Evolutionary conservation across 1,140 invertebrate genomes (phyloP).

Genomic region (Vanessa atalanta): DNA sequence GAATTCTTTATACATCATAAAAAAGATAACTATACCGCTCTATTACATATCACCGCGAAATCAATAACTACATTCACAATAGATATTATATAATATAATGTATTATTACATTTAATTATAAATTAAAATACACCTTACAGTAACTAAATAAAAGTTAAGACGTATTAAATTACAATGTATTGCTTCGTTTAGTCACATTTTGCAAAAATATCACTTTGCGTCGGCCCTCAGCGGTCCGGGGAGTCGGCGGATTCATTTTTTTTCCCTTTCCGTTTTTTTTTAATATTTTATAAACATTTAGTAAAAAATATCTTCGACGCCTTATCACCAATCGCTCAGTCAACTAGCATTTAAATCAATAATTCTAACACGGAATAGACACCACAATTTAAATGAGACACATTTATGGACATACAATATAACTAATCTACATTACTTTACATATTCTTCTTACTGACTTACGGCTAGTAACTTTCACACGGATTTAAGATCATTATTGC

Average conservation of each 20-base stretch:
- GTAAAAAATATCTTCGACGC: constrained; percentile 74
- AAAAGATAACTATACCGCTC: constrained; percentile 78
- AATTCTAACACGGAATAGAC: constrained; percentile 77
- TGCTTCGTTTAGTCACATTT: constrained; percentile 85
- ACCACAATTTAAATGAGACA: constrained; percentile 79
- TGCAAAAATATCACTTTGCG: constrained; percentile 84
- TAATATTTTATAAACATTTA: constrained; percentile 56
- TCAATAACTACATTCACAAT: constrained; percentile 79
- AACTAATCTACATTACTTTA: constrained; percentile 63
- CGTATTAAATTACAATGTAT: constrained; percentile 84
- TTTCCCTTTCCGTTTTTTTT: constrained; percentile 47
- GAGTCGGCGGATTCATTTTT: constrained; percentile 34
- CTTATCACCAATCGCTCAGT: constrained; percentile 69
- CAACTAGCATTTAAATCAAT: constrained; percentile 73
- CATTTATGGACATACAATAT: constrained; percentile 75
- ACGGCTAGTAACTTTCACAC: constrained; percentile 40
- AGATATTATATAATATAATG: constrained; percentile 63
- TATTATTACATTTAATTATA: constrained; percentile 62
- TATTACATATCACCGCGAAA: constrained; percentile 79
- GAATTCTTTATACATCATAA: constrained; percentile 80
- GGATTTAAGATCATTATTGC: constrained; percentile 14
- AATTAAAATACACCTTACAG: constrained; percentile 75
- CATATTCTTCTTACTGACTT: constrained; percentile 69
- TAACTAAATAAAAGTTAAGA: constrained; percentile 80
- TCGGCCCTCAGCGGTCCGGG: constrained; percentile 47